Evolutionary conservation across 2,113 vertebrate species (phyloP).

Genomic region (Microtus ochrogaster): DNA sequence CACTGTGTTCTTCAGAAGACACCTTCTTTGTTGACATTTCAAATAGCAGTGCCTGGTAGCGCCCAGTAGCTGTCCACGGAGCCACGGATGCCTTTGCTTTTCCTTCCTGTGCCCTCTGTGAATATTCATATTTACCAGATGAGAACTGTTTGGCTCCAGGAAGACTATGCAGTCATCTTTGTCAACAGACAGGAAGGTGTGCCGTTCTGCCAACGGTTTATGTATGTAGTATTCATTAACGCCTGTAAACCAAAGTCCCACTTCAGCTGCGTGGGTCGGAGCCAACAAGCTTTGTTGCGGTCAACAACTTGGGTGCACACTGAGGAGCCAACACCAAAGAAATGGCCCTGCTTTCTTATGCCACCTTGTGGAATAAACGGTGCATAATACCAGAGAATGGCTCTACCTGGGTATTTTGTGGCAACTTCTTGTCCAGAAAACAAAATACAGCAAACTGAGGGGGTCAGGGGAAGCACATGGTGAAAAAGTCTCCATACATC

Average conservation of each 20-base stretch:
- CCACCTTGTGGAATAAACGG: not conserved
- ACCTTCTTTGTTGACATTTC: not conserved
- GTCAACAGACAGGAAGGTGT: slow-evolving; percentile 59
- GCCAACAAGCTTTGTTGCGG: not conserved
- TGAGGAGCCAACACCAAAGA: accelerated
- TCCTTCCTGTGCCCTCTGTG: not conserved
- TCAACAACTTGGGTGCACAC: not conserved
- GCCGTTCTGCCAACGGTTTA: not conserved
- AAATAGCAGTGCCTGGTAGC: slow-evolving; percentile 52
- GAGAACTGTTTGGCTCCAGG: slow-evolving; percentile 37
- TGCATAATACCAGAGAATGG: not conserved
- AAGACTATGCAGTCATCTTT: not conserved
- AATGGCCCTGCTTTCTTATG: not conserved
- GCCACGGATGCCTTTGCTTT: slow-evolving; percentile 32
- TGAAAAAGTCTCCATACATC: not conserved
- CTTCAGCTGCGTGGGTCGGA: not conserved
- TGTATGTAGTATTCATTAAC: not conserved
- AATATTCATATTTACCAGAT: slow-evolving; percentile 18
- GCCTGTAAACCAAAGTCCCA: not conserved
- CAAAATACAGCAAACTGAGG: not conserved
- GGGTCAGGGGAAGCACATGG: not conserved
- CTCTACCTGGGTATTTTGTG: not conserved
- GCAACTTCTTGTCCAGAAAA: not conserved
- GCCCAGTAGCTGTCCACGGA: not conserved
- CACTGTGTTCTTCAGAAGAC: slow-evolving; percentile 60